Percentiles rank a stretch among this genome's conserved stretches.
These are phyloP conservation scores for Sitobion miscanthi DNA, from an alignment of 1,140 invertebrate genomes.

Conservation along the genomic window DNA sequence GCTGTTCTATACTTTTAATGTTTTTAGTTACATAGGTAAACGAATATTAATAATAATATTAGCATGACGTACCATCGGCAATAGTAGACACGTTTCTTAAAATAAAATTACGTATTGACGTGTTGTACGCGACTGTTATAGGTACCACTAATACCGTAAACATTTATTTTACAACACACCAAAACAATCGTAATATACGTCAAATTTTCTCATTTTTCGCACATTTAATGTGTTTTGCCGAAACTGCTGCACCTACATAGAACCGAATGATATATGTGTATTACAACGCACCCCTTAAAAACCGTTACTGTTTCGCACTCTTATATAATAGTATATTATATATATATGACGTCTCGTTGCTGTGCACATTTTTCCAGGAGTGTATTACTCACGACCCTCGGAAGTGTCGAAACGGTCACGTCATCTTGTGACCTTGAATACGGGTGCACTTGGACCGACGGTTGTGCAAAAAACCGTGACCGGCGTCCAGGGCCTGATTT, in stretches of 20 bases:
- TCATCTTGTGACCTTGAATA: slow-evolving; percentile 1
- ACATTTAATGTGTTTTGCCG: background rate
- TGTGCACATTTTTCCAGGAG: background rate
- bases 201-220: background rate
- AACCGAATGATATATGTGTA: background rate
- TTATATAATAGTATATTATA: background rate
- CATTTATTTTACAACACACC: too few relatives aligned
- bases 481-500: background rate
- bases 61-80: too few relatives aligned
- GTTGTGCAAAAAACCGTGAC: background rate
- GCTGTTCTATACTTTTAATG: too few relatives aligned
- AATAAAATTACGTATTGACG: background rate
- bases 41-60: too few relatives aligned
- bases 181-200: background rate
- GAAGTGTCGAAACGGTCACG: background rate
- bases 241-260: background rate
- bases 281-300: background rate
- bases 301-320: background rate
- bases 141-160: background rate
- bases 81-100: background rate
- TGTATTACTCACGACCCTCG: background rate
- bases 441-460: background rate
- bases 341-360: background rate
- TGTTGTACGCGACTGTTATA: background rate
- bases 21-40: too few relatives aligned